These are phyloP conservation scores for Monopterus albus DNA, from an alignment of 2,113 vertebrate species.

Conservation along the genomic window DNA sequence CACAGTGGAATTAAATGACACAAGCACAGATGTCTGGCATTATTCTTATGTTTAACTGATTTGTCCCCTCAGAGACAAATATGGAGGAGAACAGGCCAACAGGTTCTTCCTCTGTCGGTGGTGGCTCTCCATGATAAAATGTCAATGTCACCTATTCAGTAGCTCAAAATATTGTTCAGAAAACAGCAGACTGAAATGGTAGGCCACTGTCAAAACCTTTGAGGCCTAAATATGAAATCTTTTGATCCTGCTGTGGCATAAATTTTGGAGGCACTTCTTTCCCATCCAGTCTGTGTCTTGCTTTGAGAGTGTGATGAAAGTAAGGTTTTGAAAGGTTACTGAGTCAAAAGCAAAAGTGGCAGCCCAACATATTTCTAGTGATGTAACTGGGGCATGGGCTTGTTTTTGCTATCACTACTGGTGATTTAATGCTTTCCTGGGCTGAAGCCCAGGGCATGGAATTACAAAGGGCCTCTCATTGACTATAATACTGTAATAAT, in stretches of 20 bases:
- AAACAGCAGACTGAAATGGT: conserved; percentile 19
- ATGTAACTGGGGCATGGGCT: neutral
- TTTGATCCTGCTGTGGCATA: conserved; percentile 34
- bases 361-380: neutral
- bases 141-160: conserved; percentile 29
- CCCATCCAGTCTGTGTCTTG: conserved; percentile 41
- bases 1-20: conserved; percentile 57
- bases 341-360: neutral
- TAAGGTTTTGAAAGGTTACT: conserved; percentile 33
- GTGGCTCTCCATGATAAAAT: conserved; percentile 28
- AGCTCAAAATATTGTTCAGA: conserved; percentile 27
- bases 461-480: no score
- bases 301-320: conserved; percentile 44
- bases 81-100: conserved; percentile 21
- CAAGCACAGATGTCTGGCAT: conserved; percentile 54
- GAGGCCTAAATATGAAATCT: conserved; percentile 44
- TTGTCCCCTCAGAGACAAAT: conserved; percentile 34
- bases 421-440: no score
- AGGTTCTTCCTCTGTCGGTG: neutral
- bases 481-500: no score
- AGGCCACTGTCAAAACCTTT: conserved; percentile 18
- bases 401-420: neutral
- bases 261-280: conserved; percentile 31
- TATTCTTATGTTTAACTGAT: conserved; percentile 41
- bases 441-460: no score